Conservation (phyloP, 1,140 invertebrate genomes). For the Oncopodura yosiiana region DNA sequence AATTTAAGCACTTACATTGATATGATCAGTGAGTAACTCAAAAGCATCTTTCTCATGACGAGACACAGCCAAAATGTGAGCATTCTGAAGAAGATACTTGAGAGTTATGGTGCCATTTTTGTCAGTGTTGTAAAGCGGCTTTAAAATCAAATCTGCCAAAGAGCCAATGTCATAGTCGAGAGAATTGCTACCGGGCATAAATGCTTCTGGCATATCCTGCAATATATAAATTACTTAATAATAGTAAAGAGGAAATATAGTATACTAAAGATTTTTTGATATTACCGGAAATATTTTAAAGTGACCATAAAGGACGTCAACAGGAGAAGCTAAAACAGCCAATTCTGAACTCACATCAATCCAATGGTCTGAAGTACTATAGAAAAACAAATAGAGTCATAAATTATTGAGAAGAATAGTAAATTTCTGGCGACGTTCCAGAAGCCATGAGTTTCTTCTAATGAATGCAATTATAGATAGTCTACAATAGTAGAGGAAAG, state of each 20-base stretch:
- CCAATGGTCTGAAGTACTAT: conserved; percentile 24
- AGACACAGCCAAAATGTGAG: conserved; percentile 20
- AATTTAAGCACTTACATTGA: conserved; percentile 14
- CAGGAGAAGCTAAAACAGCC: conserved; percentile 27
- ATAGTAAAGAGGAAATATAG: neutral
- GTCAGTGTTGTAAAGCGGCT: conserved; percentile 30
- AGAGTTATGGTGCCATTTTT: conserved; percentile 29
- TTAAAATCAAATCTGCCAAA: conserved; percentile 30
- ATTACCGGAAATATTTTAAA: conserved; percentile 34
- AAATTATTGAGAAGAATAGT: too few relatives aligned
- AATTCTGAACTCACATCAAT: conserved; percentile 32
- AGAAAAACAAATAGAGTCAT: neutral
- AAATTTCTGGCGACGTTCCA: too few relatives aligned
- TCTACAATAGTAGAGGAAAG: neutral
- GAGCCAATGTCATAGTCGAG: conserved; percentile 28
- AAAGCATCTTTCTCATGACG: conserved; percentile 26
- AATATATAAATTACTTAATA: neutral
- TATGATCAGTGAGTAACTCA: conserved; percentile 14
- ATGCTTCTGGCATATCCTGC: conserved; percentile 33
- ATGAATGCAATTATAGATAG: neutral
- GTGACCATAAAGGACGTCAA: conserved; percentile 33
- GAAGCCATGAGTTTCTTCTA: too few relatives aligned
- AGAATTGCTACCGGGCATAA: conserved; percentile 19
- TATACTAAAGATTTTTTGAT: neutral
- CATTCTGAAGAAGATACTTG: conserved; percentile 23